Evolutionary conservation across 2,113 vertebrate species (phyloP).

Genomic region (Stigmatopora argus): DNA sequence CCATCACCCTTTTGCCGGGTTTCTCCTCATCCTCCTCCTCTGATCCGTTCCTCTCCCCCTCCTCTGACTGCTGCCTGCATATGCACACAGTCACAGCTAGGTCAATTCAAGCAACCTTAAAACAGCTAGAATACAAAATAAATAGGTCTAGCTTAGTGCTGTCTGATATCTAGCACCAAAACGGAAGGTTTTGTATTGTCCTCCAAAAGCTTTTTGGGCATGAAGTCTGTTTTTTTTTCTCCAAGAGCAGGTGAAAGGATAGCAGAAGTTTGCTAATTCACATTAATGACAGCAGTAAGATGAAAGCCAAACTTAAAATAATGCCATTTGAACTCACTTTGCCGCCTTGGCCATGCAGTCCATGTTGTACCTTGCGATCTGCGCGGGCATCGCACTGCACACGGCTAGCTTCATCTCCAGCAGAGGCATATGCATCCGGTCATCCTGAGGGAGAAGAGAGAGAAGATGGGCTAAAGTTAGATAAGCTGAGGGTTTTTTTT

Average conservation of each 20-base stretch:
- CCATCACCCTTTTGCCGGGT: slow-evolving; percentile 91
- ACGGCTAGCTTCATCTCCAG: slow-evolving; percentile 92
- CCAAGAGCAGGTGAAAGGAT: too few species aligned
- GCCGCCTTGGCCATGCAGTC: slow-evolving; percentile 95
- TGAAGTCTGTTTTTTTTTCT: too few species aligned
- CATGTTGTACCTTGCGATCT: slow-evolving; percentile 89
- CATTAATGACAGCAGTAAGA: neutral
- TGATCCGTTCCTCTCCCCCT: slow-evolving; percentile 88
- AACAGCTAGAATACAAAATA: neutral
- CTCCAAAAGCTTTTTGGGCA: too few species aligned
- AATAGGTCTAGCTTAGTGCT: too few species aligned
- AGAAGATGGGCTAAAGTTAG: neutral
- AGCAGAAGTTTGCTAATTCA: neutral
- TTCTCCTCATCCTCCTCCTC: slow-evolving; percentile 97
- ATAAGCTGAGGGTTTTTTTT: neutral
- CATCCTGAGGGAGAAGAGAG: slow-evolving; percentile 73
- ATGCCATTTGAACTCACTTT: slow-evolving; percentile 63
- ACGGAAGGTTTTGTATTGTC: too few species aligned
- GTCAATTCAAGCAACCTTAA: neutral
- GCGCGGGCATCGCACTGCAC: slow-evolving; percentile 91
- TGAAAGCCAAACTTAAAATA: neutral
- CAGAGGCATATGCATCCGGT: slow-evolving; percentile 84
- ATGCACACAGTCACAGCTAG: neutral
- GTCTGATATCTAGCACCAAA: too few species aligned
- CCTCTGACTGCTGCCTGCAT: slow-evolving; percentile 83